Conservation (phyloP, 1,140 invertebrate species). For the Popillia japonica region DNA sequence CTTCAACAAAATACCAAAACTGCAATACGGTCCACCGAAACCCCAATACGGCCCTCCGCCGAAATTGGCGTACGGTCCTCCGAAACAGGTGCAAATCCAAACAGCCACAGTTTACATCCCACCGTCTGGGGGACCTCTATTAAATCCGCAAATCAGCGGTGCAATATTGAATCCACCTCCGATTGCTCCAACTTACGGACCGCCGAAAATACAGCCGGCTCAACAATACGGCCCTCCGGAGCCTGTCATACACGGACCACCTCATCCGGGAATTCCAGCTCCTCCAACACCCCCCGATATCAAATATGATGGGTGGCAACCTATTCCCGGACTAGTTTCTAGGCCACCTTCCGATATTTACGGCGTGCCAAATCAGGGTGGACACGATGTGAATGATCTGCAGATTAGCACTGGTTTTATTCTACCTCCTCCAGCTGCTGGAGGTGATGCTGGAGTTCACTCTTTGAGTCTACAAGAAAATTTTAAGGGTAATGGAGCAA, state of each 20-base stretch:
- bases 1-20: slow-evolving; percentile 41
- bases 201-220: slow-evolving; percentile 52
- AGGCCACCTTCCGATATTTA: slow-evolving; percentile 56
- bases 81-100: slow-evolving; percentile 63
- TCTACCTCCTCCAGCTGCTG: slow-evolving; percentile 61
- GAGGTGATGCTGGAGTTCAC: slow-evolving; percentile 43
- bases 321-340: slow-evolving; percentile 72
- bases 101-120: slow-evolving; percentile 51
- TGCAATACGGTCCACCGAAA: slow-evolving; percentile 45
- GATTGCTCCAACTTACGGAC: slow-evolving; percentile 59
- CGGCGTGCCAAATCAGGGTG: slow-evolving; percentile 53
- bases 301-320: slow-evolving; percentile 84
- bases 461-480: slow-evolving; percentile 41
- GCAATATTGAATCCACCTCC: slow-evolving; percentile 55
- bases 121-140: slow-evolving; percentile 44
- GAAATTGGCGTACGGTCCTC: slow-evolving; percentile 62
- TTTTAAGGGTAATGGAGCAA: slow-evolving; percentile 46
- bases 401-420: slow-evolving; percentile 54
- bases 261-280: slow-evolving; percentile 70
- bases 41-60: slow-evolving; percentile 54
- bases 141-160: slow-evolving; percentile 51
- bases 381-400: slow-evolving; percentile 40
- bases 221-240: slow-evolving; percentile 59
- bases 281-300: slow-evolving; percentile 78
- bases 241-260: slow-evolving; percentile 64